Conservation (phyloP, 2,797 vertebrate genomes). For the Dallia pectoralis region DNA sequence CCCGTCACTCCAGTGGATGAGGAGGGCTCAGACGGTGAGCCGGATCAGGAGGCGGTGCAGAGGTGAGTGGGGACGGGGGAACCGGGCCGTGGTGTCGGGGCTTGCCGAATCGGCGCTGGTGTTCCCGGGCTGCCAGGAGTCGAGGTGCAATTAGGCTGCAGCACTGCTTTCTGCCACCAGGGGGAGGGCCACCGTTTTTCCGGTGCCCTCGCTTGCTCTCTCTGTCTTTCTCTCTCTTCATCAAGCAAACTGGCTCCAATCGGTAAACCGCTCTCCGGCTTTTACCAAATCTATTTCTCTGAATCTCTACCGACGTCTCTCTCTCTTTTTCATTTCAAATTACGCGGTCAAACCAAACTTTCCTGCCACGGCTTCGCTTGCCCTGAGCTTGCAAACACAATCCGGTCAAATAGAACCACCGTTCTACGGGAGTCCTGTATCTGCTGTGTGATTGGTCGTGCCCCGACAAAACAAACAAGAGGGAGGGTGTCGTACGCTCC, state of each 20-base stretch:
- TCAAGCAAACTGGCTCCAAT: conserved; percentile 57
- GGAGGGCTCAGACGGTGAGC: conserved; percentile 96
- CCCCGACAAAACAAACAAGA: conserved; percentile 32
- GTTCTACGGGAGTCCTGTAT: conserved; percentile 42
- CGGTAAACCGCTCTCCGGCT: conserved; percentile 54
- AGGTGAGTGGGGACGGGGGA: conserved; percentile 76
- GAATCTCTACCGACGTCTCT: conserved; percentile 46
- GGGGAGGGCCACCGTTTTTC: conserved; percentile 57
- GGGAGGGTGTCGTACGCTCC: conserved; percentile 43
- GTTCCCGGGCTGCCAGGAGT: conserved; percentile 73
- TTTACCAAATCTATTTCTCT: conserved; percentile 51
- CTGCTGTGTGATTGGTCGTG: conserved; percentile 63
- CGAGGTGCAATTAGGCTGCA: conserved; percentile 68
- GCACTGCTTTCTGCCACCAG: conserved; percentile 62
- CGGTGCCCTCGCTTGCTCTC: conserved; percentile 39
- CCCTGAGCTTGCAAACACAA: conserved; percentile 69
- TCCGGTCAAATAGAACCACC: conserved; percentile 54
- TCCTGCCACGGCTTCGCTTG: conserved; percentile 72
- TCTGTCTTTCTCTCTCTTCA: conserved; percentile 50
- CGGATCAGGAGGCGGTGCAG: conserved; percentile 97
- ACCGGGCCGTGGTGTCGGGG: background rate
- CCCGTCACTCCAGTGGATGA: conserved; percentile 98
- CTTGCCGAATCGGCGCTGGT: conserved; percentile 50
- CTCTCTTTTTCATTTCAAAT: conserved; percentile 52
- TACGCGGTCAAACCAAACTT: conserved; percentile 58